Evolutionary conservation across 2,888 invertebrate species (phyloP).

Genomic region (Cephus sareptanus): DNA sequence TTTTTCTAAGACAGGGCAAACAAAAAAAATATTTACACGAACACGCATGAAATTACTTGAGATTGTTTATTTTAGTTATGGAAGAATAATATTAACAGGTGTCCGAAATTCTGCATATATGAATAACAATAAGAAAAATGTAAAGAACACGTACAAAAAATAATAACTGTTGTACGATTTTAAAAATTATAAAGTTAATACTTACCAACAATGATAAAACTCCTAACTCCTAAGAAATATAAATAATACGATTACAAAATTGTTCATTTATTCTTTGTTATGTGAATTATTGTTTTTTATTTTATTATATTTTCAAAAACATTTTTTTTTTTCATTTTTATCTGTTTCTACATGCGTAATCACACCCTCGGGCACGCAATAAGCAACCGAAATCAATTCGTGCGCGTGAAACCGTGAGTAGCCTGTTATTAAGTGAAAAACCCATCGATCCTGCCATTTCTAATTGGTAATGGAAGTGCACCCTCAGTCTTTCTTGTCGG

Average conservation of each 20-base stretch:
- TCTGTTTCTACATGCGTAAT: neutral
- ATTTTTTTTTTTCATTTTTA: neutral
- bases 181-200: neutral
- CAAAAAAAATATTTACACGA: neutral
- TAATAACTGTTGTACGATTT: neutral
- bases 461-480: constrained; percentile 6
- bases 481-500: neutral
- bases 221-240: neutral
- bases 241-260: too few species aligned
- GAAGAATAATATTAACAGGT: neutral
- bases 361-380: neutral
- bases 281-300: neutral
- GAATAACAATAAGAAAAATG: neutral
- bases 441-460: constrained; percentile 6
- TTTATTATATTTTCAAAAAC: neutral
- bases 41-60: neutral
- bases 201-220: neutral
- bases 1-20: neutral
- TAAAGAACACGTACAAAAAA: neutral
- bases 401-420: neutral
- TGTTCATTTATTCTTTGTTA: neutral
- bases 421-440: neutral
- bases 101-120: neutral
- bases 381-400: neutral
- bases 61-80: neutral